Conservation (phyloP, 2,797 vertebrate genomes). For the Chelonia mydas region DNA sequence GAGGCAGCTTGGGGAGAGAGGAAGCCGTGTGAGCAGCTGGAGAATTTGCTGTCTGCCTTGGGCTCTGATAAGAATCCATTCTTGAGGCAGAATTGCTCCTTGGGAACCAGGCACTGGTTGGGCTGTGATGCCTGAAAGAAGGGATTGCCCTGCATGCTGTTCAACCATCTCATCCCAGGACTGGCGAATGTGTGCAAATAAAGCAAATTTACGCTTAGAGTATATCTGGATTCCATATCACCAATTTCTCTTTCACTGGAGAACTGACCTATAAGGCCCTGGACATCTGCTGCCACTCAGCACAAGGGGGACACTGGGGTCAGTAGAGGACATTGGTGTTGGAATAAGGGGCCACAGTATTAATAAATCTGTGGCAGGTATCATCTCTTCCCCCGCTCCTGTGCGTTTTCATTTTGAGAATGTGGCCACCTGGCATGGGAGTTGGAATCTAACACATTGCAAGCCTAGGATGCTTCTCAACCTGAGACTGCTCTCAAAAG, state of each 20-base stretch:
- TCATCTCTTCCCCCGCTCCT: neutral
- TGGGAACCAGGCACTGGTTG: neutral
- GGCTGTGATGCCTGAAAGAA: neutral
- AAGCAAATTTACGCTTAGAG: neutral
- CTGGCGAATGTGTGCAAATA: neutral
- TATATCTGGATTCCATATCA: neutral
- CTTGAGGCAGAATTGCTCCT: neutral
- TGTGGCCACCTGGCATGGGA: neutral
- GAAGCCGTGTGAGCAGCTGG: neutral
- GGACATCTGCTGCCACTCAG: neutral
- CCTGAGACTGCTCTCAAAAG: neutral
- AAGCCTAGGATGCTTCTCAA: neutral
- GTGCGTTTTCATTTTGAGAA: neutral
- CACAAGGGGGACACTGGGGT: neutral
- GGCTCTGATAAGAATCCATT: neutral
- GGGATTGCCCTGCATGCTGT: neutral
- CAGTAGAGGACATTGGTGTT: neutral
- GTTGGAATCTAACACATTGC: neutral
- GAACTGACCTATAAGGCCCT: neutral
- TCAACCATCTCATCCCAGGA: neutral
- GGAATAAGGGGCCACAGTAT: fast-evolving
- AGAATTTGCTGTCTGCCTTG: neutral
- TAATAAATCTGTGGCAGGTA: neutral
- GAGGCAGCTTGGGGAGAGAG: neutral
- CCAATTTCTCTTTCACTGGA: neutral